Evolutionary conservation across 1,140 invertebrate species (phyloP).

Genomic region (Teleogryllus occipitalis): DNA sequence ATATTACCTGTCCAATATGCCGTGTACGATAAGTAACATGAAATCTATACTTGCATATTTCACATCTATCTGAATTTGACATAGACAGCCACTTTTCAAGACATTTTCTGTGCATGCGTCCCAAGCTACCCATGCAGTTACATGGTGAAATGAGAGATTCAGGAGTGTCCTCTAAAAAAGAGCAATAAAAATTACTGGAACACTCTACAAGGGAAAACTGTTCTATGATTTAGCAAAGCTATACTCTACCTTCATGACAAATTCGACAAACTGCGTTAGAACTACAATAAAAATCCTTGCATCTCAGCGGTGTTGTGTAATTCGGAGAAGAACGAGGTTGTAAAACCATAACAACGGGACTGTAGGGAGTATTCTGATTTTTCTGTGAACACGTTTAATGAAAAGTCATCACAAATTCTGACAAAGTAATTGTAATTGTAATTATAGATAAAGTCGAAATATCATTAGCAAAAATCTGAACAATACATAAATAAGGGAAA

Average conservation of each 20-base stretch:
- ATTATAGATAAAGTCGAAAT: neutral
- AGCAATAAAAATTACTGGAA: conserved; percentile 2
- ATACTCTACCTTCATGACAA: conserved; percentile 20
- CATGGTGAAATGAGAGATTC: conserved; percentile 49
- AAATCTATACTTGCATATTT: conserved; percentile 48
- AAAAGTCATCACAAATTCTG: neutral
- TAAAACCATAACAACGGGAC: conserved; percentile 9
- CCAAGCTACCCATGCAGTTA: conserved; percentile 46
- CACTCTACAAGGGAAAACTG: neutral
- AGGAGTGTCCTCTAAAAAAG: conserved; percentile 33
- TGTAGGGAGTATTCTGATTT: neutral
- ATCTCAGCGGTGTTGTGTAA: neutral
- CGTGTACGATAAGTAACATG: conserved; percentile 33
- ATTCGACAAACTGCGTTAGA: conserved; percentile 18
- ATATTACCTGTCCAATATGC: conserved; percentile 30
- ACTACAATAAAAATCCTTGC: conserved; percentile 6
- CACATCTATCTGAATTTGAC: conserved; percentile 45
- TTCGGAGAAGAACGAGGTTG: conserved; percentile 8
- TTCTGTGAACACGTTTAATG: neutral
- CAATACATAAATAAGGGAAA: neutral
- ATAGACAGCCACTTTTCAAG: conserved; percentile 51
- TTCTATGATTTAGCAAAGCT: neutral
- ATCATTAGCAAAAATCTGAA: neutral
- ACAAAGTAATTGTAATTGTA: neutral
- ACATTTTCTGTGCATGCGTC: conserved; percentile 44